phyloP scores from a whole-genome alignment of 2,113 vertebrate genomes.

The Pagrus major region DNA sequence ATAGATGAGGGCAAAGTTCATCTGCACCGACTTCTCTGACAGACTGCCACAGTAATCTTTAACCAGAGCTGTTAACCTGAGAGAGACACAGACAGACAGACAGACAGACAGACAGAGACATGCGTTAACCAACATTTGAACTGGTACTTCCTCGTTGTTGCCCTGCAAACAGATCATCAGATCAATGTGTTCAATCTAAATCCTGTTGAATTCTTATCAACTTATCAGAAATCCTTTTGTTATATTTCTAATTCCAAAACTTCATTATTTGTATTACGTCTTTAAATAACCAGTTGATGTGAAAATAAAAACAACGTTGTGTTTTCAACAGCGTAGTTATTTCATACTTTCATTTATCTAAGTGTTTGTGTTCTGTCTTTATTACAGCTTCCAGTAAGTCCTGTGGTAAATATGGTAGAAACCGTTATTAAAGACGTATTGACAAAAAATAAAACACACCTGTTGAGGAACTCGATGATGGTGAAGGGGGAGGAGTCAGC shows the following conservation, averaged over 20 bases:
- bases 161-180: not conserved
- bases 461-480: conserved; percentile 89
- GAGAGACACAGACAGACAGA: not conserved
- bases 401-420: not conserved
- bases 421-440: not conserved
- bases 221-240: not conserved
- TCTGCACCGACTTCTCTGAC: conserved; percentile 86
- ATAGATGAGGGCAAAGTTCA: conserved; percentile 91
- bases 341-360: not conserved
- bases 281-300: not conserved
- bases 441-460: conserved; percentile 70
- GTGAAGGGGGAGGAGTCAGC: conserved; percentile 87
- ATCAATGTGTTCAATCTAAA: not conserved
- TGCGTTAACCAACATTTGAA: too few relatives aligned
- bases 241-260: not conserved
- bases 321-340: too few relatives aligned
- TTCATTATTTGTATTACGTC: not conserved
- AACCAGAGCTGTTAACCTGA: conserved; percentile 87
- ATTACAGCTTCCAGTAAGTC: not conserved
- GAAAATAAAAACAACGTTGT: not conserved
- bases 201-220: too few relatives aligned
- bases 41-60: conserved; percentile 91
- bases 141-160: too few relatives aligned
- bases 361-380: not conserved
- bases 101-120: not conserved